Base-by-base conservation (phyloP, 1,140 invertebrate species). In the Zaprionus africanus region DNA sequence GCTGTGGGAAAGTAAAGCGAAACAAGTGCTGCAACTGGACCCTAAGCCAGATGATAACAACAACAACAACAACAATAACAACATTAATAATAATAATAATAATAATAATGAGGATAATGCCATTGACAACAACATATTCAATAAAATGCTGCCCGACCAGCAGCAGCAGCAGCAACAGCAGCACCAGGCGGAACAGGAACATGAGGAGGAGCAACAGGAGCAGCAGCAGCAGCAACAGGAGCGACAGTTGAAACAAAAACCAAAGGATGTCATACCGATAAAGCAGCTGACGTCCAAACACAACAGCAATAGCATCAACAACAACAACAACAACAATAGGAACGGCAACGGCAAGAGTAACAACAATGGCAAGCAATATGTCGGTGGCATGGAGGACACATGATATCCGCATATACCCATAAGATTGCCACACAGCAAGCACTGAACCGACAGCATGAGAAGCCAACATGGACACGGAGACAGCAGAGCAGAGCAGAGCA, bases 1-100 rank as follows among this genome's bases (percentile, higher is more conserved):
- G 73, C 86, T 93, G 54, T 94, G 94, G 94, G 93, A 94, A 72
- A 93, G 93, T 82, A 94, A 94, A 83, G 94, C 94, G 53, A 93
- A 94, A 81, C 92, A 94, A 81, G 93, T 94, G 65, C 69, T 93
- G 63, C 90, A 92, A 60, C 77, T 92, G 78, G 80, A 81, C 46
- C 17, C 62, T 9, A 85, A 82, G 56, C 76, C 81, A 31, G 82
- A 87, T 57, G 90, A 92, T 67, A 75, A 78, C 56, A 79, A 78
- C 57, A 73, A 49, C 22, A 81, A 81, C 66, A 77, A 69, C 31
- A 76, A 72, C 59, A 70, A 74, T 24, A 53, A 70, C 28, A 82
- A 73, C 28, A 28, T 28, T 28, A 9, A 28, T 46, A 74, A 76
- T 17, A 63, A 64, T 22, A 76, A 69, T 11, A 81, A 83, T 22